These are phyloP conservation scores for Lepilemur ruficaudatus DNA, from an alignment of 2,797 vertebrate genomes.

Conservation along the genomic window DNA sequence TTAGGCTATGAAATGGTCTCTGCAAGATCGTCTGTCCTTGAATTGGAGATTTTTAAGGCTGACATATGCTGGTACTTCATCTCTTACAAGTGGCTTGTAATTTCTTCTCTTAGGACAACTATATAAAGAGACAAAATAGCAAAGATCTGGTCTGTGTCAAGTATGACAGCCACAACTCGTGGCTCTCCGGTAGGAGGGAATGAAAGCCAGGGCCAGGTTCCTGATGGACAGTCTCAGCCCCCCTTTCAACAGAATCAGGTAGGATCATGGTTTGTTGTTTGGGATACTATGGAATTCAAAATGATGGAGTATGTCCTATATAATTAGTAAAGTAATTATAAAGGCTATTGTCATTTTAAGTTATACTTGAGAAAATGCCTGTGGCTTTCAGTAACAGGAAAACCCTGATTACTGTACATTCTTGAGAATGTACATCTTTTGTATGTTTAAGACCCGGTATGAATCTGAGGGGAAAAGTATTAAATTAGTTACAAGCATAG, in stretches of 20 bases:
- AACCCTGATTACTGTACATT: background rate
- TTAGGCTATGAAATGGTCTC: slow-evolving; percentile 98
- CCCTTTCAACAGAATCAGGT: slow-evolving; percentile 98
- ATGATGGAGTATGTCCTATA: background rate
- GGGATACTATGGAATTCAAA: background rate
- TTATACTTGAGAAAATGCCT: background rate
- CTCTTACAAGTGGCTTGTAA: slow-evolving; percentile 94
- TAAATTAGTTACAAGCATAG: background rate
- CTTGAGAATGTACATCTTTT: background rate
- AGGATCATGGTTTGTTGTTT: slow-evolving; percentile 35
- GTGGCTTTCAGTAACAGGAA: background rate
- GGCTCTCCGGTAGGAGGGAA: slow-evolving; percentile 98
- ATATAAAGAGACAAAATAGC: slow-evolving; percentile 99
- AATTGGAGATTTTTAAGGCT: slow-evolving; percentile 95
- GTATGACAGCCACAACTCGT: slow-evolving; percentile 99
- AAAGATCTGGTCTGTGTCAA: slow-evolving; percentile 98
- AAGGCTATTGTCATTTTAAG: background rate
- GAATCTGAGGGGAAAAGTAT: background rate
- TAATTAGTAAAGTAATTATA: background rate
- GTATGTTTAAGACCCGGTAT: background rate
- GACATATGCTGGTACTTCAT: slow-evolving; percentile 90
- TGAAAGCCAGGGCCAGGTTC: slow-evolving; percentile 96
- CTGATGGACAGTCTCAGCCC: slow-evolving; percentile 96
- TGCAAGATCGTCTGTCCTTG: slow-evolving; percentile 93
- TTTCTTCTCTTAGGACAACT: slow-evolving; percentile 93